A percentile compares a stretch with the other conserved stretches of the same genome.
Conservation (phyloP, 2,888 invertebrate species). For the Anthophora plumipes region DNA sequence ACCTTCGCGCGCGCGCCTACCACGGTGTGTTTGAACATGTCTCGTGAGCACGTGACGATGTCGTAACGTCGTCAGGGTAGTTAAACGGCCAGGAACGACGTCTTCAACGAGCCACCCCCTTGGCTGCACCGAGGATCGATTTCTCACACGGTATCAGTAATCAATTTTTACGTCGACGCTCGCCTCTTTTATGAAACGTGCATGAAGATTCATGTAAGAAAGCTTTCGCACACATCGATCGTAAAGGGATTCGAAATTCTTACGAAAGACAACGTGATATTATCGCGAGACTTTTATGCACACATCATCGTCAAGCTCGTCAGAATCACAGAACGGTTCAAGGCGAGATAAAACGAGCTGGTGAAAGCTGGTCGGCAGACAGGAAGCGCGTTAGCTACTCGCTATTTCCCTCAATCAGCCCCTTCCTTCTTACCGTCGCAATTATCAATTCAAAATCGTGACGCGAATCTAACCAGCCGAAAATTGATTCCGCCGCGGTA, state of each 20-base stretch:
- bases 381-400: constrained; percentile 32
- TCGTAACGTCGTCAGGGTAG: constrained; percentile 62
- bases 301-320: neutral
- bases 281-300: too few relatives aligned
- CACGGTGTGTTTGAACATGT: constrained; percentile 55
- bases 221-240: neutral
- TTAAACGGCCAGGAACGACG: constrained; percentile 52
- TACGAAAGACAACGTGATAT: too few relatives aligned
- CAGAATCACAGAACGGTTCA: neutral
- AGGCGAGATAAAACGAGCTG: neutral
- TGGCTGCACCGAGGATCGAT: neutral
- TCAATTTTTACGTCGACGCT: constrained; percentile 14
- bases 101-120: constrained; percentile 52
- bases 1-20: constrained; percentile 42
- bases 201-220: neutral
- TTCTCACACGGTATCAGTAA: neutral
- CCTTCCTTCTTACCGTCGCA: constrained; percentile 45
- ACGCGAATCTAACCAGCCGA: constrained; percentile 48
- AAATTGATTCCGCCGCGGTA: constrained; percentile 43
- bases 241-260: too few relatives aligned
- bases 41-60: constrained; percentile 63
- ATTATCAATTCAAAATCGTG: constrained; percentile 54
- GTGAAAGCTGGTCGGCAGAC: constrained; percentile 3
- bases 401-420: constrained; percentile 30
- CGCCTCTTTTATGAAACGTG: neutral